Conservation (phyloP, 2,113 vertebrate genomes). For the Elachura formosa region DNA sequence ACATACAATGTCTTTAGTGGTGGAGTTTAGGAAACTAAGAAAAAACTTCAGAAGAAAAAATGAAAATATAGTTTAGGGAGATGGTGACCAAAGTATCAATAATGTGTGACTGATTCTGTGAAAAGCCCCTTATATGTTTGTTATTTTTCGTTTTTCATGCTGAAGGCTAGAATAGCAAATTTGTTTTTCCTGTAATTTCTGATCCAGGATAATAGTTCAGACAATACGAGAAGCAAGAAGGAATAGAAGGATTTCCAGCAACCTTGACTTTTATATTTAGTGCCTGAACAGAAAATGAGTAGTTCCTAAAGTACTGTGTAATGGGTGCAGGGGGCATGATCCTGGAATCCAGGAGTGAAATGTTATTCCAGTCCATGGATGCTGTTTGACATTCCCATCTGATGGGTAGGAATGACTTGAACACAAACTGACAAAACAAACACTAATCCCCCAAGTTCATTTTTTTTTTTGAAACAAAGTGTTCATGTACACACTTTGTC, state of each 20-base stretch:
- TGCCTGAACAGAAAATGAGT: neutral
- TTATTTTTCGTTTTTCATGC: neutral
- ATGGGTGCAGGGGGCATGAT: neutral
- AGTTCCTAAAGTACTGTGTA: neutral
- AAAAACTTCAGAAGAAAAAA: neutral
- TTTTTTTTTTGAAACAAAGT: neutral
- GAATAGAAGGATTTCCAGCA: neutral
- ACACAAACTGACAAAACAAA: neutral
- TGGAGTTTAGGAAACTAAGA: neutral
- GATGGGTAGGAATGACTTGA: neutral
- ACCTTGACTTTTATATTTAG: neutral
- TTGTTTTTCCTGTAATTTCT: neutral
- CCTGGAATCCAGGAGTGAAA: neutral
- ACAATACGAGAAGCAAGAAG: neutral
- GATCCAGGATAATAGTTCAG: neutral
- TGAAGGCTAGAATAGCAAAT: neutral
- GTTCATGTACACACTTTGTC: neutral
- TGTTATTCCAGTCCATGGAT: neutral
- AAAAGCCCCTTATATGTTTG: neutral
- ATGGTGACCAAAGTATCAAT: neutral
- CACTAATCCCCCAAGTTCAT: neutral
- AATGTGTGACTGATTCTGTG: neutral
- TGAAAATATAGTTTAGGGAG: neutral
- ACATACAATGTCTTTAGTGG: neutral
- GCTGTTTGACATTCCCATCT: neutral